phyloP scores from a whole-genome alignment of 2,888 invertebrate species.

The Blastobasis adustella region DNA sequence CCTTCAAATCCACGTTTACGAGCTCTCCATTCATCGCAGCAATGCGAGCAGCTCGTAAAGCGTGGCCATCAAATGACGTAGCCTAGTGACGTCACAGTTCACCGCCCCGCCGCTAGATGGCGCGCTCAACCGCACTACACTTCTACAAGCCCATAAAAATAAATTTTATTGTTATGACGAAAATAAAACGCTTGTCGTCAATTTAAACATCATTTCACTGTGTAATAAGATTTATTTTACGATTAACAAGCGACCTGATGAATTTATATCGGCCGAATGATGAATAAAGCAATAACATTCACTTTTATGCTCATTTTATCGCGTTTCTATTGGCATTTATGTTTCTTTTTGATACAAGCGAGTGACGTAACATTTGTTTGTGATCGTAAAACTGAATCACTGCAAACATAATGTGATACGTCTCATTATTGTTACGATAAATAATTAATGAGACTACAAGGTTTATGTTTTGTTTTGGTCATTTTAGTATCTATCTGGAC shows the following conservation, averaged over 20 bases:
- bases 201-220: conserved; percentile 73
- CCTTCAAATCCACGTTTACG: conserved; percentile 49
- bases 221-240: conserved; percentile 75
- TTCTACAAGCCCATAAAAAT: conserved; percentile 60
- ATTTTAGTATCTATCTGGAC: conserved; percentile 5
- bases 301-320: conserved; percentile 63
- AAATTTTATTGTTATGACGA: conserved; percentile 75
- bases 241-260: conserved; percentile 75
- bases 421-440: conserved; percentile 23
- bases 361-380: conserved; percentile 38
- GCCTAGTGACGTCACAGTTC: conserved; percentile 37
- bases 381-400: conserved; percentile 43
- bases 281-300: conserved; percentile 70
- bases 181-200: conserved; percentile 75
- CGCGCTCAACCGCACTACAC: conserved; percentile 42
- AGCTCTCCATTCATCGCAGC: conserved; percentile 51
- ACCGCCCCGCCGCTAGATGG: conserved; percentile 46
- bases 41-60: conserved; percentile 50
- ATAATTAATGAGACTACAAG: conserved; percentile 26
- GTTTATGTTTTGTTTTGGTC: conserved; percentile 17
- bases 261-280: conserved; percentile 68
- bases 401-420: conserved; percentile 31
- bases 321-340: conserved; percentile 62
- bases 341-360: conserved; percentile 46
- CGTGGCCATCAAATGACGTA: conserved; percentile 47